Evolutionary conservation across 2,888 invertebrate genomes (phyloP), one percentile per base, ranked within the genome.

Genomic region (Atherix ibis): DNA sequence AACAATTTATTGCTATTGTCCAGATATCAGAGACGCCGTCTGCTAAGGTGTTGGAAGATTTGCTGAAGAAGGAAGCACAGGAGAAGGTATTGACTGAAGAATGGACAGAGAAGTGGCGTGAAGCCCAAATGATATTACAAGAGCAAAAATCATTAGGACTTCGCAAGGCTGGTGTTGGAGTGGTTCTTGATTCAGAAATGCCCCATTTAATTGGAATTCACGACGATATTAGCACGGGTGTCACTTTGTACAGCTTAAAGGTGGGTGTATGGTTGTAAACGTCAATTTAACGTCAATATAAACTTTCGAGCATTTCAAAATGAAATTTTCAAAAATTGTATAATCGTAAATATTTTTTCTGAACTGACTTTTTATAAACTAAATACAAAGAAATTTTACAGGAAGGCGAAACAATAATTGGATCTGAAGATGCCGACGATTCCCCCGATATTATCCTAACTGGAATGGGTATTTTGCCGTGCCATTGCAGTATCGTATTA

Each of bases 101-200:
- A 52, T 91, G 89, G 89, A 78, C 84, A 9, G 85, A 88, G 54
- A 89, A 89, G 54, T 91, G 91, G 91, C 70, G 83, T 32, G 84
- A 84, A 52, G 85, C 88, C 1, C 87, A 88, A 53, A 78, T 79
- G 46, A 88, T 88, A 46, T 62, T 87, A 22, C 77, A 85, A 52
- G 89, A 91, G 52, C 87, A 89, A 58, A 77, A 81, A 52, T 83
- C 87, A 4, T 63, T 88, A 17, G 89, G 87, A 0, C 62, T 91
- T 36, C 65, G 89, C 27, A 89, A 88, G 62, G 81, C 87, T 27
- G 85, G 85, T 0, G 73, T 82, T 1, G 91, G 91, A 1, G 87
- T 89, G 0, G 84, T 88, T 2, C 62, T 88, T 31, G 87, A 88
- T 57, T 88, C 88, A 0, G 87, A 88, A 52, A 77, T 83, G 69